Percentiles rank a stretch among this genome's conserved stretches.
Conservation (phyloP, 35 echinoderm and acorn worm species). For the Ophioderma brevispina region DNA sequence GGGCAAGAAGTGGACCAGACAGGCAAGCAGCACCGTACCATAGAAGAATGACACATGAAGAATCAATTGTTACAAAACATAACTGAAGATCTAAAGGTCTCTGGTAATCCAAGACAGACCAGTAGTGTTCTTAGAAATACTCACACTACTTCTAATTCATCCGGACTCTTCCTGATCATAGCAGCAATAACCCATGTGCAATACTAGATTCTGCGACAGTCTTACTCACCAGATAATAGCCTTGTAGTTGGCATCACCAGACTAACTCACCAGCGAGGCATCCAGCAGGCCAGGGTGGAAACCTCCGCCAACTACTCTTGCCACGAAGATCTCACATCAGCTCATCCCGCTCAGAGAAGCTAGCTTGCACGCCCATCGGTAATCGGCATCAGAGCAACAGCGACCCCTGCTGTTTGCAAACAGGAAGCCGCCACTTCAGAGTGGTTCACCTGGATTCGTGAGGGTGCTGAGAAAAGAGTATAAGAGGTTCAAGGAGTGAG, state of each 20-base stretch:
- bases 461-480: not conserved
- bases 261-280: not conserved
- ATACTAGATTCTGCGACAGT: not conserved
- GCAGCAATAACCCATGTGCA: no score
- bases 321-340: constrained; percentile 27
- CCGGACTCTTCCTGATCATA: no score
- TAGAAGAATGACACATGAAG: no score
- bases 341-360: constrained; percentile 70
- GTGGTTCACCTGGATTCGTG: no score
- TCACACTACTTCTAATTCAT: no score
- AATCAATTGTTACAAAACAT: no score
- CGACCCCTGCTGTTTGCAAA: constrained; percentile 2
- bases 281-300: not conserved
- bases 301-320: not conserved
- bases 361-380: constrained; percentile 60
- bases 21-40: no score
- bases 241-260: not conserved
- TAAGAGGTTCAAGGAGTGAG: not conserved
- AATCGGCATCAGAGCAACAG: constrained; percentile 18
- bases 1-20: no score
- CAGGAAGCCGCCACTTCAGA: not conserved
- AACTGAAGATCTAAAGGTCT: no score
- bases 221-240: not conserved
- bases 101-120: no score
- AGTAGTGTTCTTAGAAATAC: no score